Percentiles rank a stretch among this genome's conserved stretches.
Evolutionary conservation across 2,888 invertebrate genomes (phyloP).

Genomic region (Drosophila meridiana): DNA sequence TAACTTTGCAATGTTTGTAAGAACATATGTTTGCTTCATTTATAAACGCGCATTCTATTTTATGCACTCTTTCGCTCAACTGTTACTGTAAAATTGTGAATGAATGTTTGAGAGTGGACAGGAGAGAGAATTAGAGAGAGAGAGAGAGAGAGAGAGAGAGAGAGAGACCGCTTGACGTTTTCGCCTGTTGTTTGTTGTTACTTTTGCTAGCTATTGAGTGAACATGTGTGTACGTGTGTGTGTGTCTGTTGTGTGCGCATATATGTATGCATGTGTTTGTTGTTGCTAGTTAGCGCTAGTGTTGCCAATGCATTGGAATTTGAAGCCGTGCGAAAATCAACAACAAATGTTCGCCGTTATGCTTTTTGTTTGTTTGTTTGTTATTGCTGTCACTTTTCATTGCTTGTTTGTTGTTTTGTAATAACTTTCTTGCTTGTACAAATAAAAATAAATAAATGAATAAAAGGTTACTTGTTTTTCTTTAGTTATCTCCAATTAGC

Average conservation of each 20-base stretch:
- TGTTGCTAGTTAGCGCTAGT: conserved; percentile 59
- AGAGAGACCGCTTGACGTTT: conserved; percentile 43
- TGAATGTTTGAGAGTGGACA: conserved; percentile 52
- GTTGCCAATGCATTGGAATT: conserved; percentile 76
- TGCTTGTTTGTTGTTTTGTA: conserved; percentile 28
- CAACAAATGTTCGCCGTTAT: conserved; percentile 34
- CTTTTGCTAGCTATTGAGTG: conserved; percentile 22
- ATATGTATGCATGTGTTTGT: conserved; percentile 32
- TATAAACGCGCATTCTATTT: conserved; percentile 40
- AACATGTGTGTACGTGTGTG: not conserved
- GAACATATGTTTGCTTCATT: conserved; percentile 45
- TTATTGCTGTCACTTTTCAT: conserved; percentile 17
- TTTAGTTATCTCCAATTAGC: not conserved
- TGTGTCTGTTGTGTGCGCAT: conserved; percentile 2
- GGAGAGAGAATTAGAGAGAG: conserved; percentile 14
- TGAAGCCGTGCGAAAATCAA: conserved; percentile 69
- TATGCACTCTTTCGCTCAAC: conserved; percentile 39
- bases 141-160: conserved; percentile 26
- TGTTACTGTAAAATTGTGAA: conserved; percentile 49
- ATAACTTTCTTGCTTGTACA: conserved; percentile 15
- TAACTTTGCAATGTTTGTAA: not conserved
- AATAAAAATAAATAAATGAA: not conserved
- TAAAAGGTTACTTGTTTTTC: not conserved
- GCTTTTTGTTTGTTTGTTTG: conserved; percentile 41
- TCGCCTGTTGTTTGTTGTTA: conserved; percentile 62